Base-by-base conservation (phyloP, 2,113 vertebrate genomes). In the Puntigrus tetrazona region DNA sequence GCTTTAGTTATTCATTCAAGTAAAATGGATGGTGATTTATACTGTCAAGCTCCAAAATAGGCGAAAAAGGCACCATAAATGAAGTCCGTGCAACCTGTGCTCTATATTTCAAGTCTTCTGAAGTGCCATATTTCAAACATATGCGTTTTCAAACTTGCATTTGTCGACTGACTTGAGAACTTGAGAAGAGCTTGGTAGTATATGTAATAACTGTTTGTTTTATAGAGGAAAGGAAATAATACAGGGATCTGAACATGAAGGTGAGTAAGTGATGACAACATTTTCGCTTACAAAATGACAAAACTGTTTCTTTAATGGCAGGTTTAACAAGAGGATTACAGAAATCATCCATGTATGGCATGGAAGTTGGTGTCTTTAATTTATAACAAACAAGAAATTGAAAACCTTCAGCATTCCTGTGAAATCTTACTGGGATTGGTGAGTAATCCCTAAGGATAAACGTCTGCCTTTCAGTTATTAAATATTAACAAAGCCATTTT, bases 401-500 rank as follows among this genome's bases (percentile, higher is more conserved):
- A 67, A 69, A 69, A 67, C 34, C 38, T 18, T 22, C 25, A 18
- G 25, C 7, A 59, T 74, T n/a, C 29, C 3, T 45, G 81, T 5
- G 63, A 16, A 78, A 41, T 43, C 4, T 34, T 50, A 29, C 59
- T 82, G 59, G 45, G 74, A 72, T 2, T 34, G 27, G 78, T 61
- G 69, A 29, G 4, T 9, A 81, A 86, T 18, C 88, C 85, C 84
- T 0, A 18, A 75, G 83, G 89, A 82, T 57, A 85, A 86, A 81
- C 76, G 87, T 88, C 87, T 89, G 86, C 90, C 88, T 89, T 87
- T 86, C 70, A 57, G 61, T 89, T 87, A 92, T 94, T 92, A 92
- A 92, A 94, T 93, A 93, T 93, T 92, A 92, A 93, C 84, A 79
- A 50, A 82, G 76, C 84, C 90, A 91, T 88, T 86, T 87, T 63